Conservation (phyloP, 2,888 invertebrate genomes). For the Luperina nickerlii region DNA sequence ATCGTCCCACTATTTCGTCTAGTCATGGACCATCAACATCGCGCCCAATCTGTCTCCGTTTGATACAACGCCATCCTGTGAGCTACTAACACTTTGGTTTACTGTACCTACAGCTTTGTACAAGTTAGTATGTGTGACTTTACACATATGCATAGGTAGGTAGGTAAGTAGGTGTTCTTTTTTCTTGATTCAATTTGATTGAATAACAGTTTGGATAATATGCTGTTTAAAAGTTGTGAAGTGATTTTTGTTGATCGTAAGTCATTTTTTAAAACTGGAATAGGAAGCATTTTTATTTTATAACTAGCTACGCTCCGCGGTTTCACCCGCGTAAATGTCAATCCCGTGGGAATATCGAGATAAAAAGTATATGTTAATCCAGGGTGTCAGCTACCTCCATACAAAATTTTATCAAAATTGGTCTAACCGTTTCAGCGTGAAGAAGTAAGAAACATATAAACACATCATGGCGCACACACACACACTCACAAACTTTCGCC, state of each 20-base stretch:
- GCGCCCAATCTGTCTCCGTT: slow-evolving; percentile 75
- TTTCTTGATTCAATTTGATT: background rate
- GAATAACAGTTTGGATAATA: background rate
- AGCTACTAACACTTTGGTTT: slow-evolving; percentile 49
- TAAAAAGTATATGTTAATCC: too few species aligned
- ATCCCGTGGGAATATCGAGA: too few species aligned
- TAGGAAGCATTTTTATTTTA: background rate
- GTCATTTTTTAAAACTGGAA: background rate
- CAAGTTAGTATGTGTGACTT: background rate
- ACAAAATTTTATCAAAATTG: too few species aligned
- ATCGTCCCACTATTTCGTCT: slow-evolving; percentile 71
- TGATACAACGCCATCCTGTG: slow-evolving; percentile 55
- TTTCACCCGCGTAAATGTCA: too few species aligned
- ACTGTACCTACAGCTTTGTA: background rate
- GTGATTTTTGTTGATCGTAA: background rate
- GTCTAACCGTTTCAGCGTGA: too few species aligned
- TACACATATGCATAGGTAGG: background rate
- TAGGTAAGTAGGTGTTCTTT: background rate
- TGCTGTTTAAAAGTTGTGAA: background rate
- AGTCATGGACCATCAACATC: slow-evolving; percentile 79
- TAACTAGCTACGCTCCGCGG: background rate
- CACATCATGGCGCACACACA: too few species aligned
- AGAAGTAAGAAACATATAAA: too few species aligned
- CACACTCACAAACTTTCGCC: too few species aligned
- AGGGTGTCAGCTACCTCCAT: too few species aligned